These are phyloP conservation scores for Steinernema khuongi DNA, from an alignment of 1,140 invertebrate genomes.

Conservation along the genomic window DNA sequence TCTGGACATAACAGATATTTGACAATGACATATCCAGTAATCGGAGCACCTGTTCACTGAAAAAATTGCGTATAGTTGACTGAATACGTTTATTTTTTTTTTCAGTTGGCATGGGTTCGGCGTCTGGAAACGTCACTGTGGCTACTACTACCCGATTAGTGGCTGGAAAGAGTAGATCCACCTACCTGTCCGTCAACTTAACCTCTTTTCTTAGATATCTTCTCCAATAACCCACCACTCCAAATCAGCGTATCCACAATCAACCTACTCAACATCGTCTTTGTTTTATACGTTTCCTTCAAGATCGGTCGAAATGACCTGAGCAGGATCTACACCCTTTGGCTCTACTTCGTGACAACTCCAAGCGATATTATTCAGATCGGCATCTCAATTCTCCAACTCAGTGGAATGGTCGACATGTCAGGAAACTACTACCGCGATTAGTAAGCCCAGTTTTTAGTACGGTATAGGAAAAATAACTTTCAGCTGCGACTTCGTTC, in stretches of 20 bases:
- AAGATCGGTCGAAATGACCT: not conserved
- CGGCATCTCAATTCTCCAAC: not conserved
- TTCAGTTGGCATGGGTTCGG: no score
- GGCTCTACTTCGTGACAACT: not conserved
- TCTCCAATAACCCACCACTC: not conserved
- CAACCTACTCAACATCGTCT: not conserved
- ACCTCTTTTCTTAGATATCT: no score
- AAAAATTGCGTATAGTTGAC: no score
- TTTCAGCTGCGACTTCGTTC: not conserved
- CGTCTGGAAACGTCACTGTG: not conserved
- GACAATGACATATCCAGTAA: no score
- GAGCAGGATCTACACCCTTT: not conserved
- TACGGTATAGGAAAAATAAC: not conserved
- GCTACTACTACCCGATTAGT: not conserved
- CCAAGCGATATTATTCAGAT: not conserved
- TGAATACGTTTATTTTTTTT: no score
- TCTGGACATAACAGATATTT: no score
- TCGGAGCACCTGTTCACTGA: no score
- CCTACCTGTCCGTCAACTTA: no score
- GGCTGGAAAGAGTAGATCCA: not conserved
- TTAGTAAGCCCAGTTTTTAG: not conserved
- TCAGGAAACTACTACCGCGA: not conserved
- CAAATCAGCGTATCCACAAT: not conserved
- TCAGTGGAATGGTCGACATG: not conserved
- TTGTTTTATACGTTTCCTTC: not conserved